Evolutionary conservation across 2,888 invertebrate genomes (phyloP).

Genomic region (Eilema depressum): DNA sequence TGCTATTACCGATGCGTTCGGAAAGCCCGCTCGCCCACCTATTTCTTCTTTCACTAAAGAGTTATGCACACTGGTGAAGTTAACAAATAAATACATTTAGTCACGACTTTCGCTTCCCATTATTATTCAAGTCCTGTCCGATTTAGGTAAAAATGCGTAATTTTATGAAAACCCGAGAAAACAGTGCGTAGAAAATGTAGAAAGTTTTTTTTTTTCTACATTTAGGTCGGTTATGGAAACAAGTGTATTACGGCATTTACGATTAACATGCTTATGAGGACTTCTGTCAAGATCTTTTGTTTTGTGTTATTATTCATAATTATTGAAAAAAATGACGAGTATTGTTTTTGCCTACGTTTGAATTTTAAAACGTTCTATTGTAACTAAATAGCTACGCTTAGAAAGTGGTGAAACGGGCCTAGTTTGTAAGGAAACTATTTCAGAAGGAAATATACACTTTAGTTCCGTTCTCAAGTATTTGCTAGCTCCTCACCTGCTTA

Average conservation of each 20-base stretch:
- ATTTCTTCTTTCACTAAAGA: constrained; percentile 78
- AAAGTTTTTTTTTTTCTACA: constrained; percentile 38
- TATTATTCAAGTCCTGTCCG: constrained; percentile 65
- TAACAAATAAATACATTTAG: constrained; percentile 27
- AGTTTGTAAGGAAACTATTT: neutral
- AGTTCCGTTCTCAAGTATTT: neutral
- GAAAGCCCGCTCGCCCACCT: constrained; percentile 49
- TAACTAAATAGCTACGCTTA: constrained; percentile 6
- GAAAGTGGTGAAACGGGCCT: constrained; percentile 14
- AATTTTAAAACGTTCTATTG: constrained; percentile 16
- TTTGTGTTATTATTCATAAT: constrained; percentile 15
- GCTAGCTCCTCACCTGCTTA: neutral
- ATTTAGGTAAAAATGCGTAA: constrained; percentile 46
- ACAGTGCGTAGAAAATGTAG: constrained; percentile 38
- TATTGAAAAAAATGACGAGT: constrained; percentile 20
- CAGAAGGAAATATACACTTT: neutral
- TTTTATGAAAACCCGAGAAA: constrained; percentile 39
- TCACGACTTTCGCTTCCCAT: constrained; percentile 67
- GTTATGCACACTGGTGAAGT: constrained; percentile 45
- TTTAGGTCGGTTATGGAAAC: constrained; percentile 27
- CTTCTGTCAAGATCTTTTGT: neutral
- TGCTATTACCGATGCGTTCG: constrained; percentile 35
- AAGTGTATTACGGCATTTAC: neutral
- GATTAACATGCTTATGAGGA: constrained; percentile 14
- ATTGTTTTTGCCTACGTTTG: constrained; percentile 13